Evolutionary conservation across 2,888 invertebrate species (phyloP).

Genomic region (Quadriops clusia): DNA sequence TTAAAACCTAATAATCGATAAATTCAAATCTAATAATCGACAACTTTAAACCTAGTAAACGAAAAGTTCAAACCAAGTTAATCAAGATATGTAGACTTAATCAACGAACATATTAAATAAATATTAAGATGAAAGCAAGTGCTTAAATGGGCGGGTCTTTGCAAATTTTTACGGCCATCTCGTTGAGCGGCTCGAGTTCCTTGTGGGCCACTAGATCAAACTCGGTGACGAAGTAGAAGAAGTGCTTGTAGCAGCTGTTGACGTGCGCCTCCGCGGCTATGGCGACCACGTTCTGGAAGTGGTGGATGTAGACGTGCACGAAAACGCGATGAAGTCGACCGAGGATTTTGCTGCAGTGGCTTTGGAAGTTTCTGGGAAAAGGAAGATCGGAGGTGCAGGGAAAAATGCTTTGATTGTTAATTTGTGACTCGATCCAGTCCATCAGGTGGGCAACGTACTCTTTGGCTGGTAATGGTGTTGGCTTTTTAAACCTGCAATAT

Average conservation of each 20-base stretch:
- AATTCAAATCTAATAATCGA: too few relatives aligned
- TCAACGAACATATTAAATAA: too few relatives aligned
- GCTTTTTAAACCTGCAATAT: constrained; percentile 49
- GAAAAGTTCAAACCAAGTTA: too few relatives aligned
- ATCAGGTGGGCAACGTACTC: constrained; percentile 73
- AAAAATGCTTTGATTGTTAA: constrained; percentile 78
- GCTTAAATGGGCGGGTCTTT: constrained; percentile 37
- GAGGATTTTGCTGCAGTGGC: constrained; percentile 73
- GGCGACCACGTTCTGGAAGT: constrained; percentile 77
- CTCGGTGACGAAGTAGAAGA: constrained; percentile 83
- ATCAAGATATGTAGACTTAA: too few relatives aligned
- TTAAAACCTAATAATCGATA: too few relatives aligned
- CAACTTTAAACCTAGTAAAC: too few relatives aligned
- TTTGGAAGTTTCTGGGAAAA: constrained; percentile 73
- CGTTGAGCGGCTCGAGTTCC: constrained; percentile 73
- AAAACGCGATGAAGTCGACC: constrained; percentile 82
- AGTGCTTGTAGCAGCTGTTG: constrained; percentile 90
- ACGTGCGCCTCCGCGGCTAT: constrained; percentile 88
- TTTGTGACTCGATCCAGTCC: constrained; percentile 87
- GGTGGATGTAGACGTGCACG: constrained; percentile 90
- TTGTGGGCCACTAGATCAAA: constrained; percentile 71
- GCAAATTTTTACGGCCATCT: constrained; percentile 64
- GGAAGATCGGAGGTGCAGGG: constrained; percentile 76
- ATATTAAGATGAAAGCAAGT: too few relatives aligned
- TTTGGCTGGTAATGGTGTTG: constrained; percentile 70